phyloP scores from a whole-genome alignment of 2,113 vertebrate species.

The Seriola aureovittata region DNA sequence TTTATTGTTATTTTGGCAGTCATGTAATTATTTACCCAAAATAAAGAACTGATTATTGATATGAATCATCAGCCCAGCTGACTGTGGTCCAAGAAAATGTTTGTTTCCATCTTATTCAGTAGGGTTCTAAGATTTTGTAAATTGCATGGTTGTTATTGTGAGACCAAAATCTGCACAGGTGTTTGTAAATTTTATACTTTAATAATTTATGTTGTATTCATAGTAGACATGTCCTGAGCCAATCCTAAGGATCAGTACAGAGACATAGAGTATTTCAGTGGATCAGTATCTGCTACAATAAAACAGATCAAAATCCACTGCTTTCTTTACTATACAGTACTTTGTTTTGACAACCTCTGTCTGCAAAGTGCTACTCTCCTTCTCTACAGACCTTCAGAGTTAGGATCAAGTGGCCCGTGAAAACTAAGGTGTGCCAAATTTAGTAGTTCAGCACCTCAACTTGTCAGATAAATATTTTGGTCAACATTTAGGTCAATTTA shows the following conservation, averaged over 20 bases:
- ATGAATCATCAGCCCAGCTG: background rate
- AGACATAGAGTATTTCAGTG: background rate
- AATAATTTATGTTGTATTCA: too few relatives aligned
- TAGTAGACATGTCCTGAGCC: too few relatives aligned
- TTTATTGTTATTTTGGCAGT: background rate
- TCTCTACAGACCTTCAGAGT: background rate
- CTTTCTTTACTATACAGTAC: too few relatives aligned
- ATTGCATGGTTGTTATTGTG: background rate
- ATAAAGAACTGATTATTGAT: background rate
- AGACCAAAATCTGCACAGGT: background rate
- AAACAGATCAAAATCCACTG: background rate
- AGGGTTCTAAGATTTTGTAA: rapidly evolving
- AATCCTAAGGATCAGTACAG: too few relatives aligned
- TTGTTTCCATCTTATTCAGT: background rate
- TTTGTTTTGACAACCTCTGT: background rate
- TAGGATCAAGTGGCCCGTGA: background rate
- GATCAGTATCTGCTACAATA: background rate
- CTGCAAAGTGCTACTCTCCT: background rate
- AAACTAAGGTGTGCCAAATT: background rate
- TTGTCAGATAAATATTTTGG: background rate
- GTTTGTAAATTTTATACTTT: background rate
- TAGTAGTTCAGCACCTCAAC: background rate
- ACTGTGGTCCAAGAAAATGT: background rate
- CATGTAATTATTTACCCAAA: background rate
- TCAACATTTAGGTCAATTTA: background rate